Percentiles rank a stretch among this genome's conserved stretches.
phyloP scores from a whole-genome alignment of 2,113 vertebrate genomes.

The Rhea pennata region DNA sequence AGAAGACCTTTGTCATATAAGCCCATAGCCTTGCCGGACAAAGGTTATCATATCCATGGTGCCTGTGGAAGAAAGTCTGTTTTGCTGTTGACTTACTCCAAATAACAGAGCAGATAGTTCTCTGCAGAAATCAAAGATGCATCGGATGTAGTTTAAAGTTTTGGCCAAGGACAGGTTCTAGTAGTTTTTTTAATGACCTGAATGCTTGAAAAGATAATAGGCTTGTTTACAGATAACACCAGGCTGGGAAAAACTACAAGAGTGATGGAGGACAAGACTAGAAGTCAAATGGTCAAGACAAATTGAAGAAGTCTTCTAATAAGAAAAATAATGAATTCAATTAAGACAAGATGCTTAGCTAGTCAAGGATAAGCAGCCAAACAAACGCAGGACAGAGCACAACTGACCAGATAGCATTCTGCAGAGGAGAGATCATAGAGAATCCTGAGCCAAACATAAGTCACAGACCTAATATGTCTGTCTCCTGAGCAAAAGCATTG shows the following conservation, averaged over 20 bases:
- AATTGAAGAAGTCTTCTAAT: neutral
- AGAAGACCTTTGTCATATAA: neutral
- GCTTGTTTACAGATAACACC: neutral
- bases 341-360: neutral
- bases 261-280: neutral
- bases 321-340: neutral
- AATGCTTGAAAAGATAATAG: neutral
- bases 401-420: neutral
- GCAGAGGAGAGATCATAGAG: neutral
- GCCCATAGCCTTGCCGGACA: too few relatives aligned
- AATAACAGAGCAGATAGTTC: neutral
- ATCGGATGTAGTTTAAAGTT: neutral
- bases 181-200: neutral
- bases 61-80: neutral
- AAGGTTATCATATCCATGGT: accelerated
- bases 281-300: neutral
- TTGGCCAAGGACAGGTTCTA: neutral
- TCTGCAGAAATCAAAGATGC: neutral
- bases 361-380: neutral
- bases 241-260: neutral
- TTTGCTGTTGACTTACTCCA: neutral
- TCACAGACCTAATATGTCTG: neutral
- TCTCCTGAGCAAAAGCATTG: neutral
- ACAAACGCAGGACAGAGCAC: neutral
- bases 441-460: neutral